Evolutionary conservation across 1,140 invertebrate species (phyloP).

Genomic region (Melipona quadrifasciata): DNA sequence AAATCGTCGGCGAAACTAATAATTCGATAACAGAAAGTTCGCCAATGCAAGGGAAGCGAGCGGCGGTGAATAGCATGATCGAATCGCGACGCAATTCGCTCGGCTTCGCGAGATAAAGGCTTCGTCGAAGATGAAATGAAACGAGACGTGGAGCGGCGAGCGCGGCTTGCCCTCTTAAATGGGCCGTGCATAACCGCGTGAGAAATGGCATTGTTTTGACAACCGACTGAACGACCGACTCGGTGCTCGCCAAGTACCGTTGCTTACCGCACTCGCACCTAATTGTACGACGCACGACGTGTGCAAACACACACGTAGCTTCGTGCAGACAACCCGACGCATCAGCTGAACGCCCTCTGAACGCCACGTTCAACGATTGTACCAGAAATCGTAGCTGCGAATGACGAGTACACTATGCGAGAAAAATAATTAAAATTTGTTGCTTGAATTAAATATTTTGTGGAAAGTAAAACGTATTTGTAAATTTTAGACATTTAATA

Average conservation of each 20-base stretch:
- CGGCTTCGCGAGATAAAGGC: slow-evolving; percentile 31
- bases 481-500: too few species aligned
- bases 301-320: neutral
- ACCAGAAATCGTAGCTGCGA: neutral
- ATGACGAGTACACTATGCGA: too few species aligned
- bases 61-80: slow-evolving; percentile 32
- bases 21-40: slow-evolving; percentile 12
- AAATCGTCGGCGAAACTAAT: neutral
- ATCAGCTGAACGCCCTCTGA: neutral
- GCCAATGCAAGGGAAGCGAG: neutral
- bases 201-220: slow-evolving; percentile 79
- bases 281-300: slow-evolving; percentile 25
- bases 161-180: slow-evolving; percentile 70
- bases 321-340: neutral
- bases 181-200: slow-evolving; percentile 74
- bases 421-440: too few species aligned
- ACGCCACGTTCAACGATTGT: neutral
- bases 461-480: too few species aligned
- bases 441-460: too few species aligned
- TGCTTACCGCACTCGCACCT: slow-evolving; percentile 15
- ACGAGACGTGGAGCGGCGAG: slow-evolving; percentile 57
- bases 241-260: slow-evolving; percentile 16
- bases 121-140: slow-evolving; percentile 40
- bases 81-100: slow-evolving; percentile 10
- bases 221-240: slow-evolving; percentile 63